phyloP scores from a whole-genome alignment of 2,797 vertebrate species.

The Kryptolebias ocellatus region DNA sequence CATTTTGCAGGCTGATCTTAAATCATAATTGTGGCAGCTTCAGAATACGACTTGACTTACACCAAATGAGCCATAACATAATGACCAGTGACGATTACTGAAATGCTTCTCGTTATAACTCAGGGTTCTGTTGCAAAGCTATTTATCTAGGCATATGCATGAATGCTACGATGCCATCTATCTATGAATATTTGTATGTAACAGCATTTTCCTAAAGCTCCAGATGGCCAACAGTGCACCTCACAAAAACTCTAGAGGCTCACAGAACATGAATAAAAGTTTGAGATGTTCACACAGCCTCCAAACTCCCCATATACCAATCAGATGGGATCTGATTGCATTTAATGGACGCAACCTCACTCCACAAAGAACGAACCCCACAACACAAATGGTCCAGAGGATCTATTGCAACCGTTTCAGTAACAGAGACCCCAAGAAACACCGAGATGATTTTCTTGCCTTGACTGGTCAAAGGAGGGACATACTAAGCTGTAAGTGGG shows the following conservation, averaged over 20 bases:
- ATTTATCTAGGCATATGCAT: background rate
- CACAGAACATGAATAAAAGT: background rate
- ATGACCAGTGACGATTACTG: background rate
- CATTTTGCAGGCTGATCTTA: constrained; percentile 17
- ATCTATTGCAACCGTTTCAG: background rate
- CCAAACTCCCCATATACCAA: background rate
- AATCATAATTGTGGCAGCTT: constrained; percentile 22
- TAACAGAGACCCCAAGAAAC: no score
- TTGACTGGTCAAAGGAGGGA: background rate
- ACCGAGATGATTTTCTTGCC: background rate
- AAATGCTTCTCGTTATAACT: background rate
- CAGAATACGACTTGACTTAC: background rate
- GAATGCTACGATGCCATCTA: background rate
- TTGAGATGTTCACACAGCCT: background rate
- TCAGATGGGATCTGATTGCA: background rate
- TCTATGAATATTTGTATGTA: background rate
- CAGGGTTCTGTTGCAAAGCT: background rate
- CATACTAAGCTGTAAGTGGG: background rate
- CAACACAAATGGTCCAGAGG: background rate
- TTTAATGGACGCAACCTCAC: background rate
- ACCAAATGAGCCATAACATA: background rate
- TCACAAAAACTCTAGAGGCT: no score
- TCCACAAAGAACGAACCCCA: background rate
- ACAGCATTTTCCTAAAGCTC: background rate
- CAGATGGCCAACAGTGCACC: no score